Base-by-base conservation (phyloP, 2,888 invertebrate species). In the Oscheius sp. region DNA sequence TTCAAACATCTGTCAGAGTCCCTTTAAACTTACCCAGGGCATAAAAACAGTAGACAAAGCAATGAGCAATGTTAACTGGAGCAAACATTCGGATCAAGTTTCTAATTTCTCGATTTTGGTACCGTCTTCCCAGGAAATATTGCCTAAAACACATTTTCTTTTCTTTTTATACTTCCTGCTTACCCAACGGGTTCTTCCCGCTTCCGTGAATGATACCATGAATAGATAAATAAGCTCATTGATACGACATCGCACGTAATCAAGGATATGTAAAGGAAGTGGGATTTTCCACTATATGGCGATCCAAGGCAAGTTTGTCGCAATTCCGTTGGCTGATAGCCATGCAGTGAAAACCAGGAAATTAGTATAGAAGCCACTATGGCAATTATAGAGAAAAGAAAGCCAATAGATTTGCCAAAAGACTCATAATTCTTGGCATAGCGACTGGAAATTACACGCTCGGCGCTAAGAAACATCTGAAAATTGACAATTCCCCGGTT, bases 11-110 rank as follows among this genome's bases (percentile, higher is more conserved):
- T n/a, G n/a, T n/a, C n/a, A n/a, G n/a, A n/a, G n/a, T n/a, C n/a
- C n/a, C n/a, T n/a, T n/a, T n/a, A n/a, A n/a, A n/a, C 49, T 27
- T 25, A 66, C 66, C 25, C 16, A 66, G 25, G 1, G 66, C 49
- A 49, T 66, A 52, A 49, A 29, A 18, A 52, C 25, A 25, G 29
- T 66, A 66, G n/a, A 66, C 49, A 1, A 66, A 3, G 21, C 49
- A 66, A 16, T 66, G 66, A 27, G 52, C 52, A 23, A 66, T 52
- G 35, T 66, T 52, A 12, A 66, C 66, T n/a, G 66, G 66, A 16
- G 49, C 49, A 35, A 66, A 66, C 49, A 66, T 66, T 27, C 35
- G 49, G 29, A 66, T 66, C 16, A 66, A 49, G n/a, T 27, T 52
- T 25, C 49, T n/a, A 16, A n/a, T 66, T n/a, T 66, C 66, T n/a